These are phyloP conservation scores for Eupithecia subfuscata DNA, from an alignment of 2,888 invertebrate genomes.

Conservation along the genomic window DNA sequence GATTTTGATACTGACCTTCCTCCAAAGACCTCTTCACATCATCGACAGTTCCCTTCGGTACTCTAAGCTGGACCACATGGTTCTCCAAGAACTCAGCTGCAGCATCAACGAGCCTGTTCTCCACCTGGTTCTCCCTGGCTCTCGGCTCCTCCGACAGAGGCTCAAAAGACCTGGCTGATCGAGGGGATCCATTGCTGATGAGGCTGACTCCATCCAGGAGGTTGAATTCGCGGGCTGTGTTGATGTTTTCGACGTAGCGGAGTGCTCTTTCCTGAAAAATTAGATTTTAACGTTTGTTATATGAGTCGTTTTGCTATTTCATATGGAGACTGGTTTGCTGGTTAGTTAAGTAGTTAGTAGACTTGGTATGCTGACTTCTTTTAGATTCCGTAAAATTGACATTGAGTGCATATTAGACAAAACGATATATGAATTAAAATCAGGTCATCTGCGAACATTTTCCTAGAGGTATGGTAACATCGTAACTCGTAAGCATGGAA, in stretches of 20 bases:
- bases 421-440: background rate
- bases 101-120: slow-evolving; percentile 88
- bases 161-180: slow-evolving; percentile 85
- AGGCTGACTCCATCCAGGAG: slow-evolving; percentile 85
- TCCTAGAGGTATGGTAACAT: background rate
- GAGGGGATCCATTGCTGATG: slow-evolving; percentile 75
- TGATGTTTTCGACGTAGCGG: slow-evolving; percentile 86
- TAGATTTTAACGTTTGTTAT: slow-evolving; percentile 7
- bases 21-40: slow-evolving; percentile 91
- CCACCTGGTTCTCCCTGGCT: slow-evolving; percentile 89
- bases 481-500: background rate
- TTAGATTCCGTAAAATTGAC: background rate
- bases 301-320: background rate
- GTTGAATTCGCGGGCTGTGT: slow-evolving; percentile 80
- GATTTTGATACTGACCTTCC: slow-evolving; percentile 86
- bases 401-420: background rate
- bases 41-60: slow-evolving; percentile 89
- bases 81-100: slow-evolving; percentile 90
- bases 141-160: slow-evolving; percentile 88
- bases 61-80: slow-evolving; percentile 91
- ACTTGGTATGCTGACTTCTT: background rate
- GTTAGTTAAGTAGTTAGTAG: background rate
- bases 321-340: background rate
- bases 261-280: slow-evolving; percentile 87
- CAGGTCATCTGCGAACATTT: background rate